A percentile compares a stretch with the other conserved stretches of the same genome.
phyloP scores from a whole-genome alignment of 2,888 invertebrate genomes.

The Pseudanteris insignis region DNA sequence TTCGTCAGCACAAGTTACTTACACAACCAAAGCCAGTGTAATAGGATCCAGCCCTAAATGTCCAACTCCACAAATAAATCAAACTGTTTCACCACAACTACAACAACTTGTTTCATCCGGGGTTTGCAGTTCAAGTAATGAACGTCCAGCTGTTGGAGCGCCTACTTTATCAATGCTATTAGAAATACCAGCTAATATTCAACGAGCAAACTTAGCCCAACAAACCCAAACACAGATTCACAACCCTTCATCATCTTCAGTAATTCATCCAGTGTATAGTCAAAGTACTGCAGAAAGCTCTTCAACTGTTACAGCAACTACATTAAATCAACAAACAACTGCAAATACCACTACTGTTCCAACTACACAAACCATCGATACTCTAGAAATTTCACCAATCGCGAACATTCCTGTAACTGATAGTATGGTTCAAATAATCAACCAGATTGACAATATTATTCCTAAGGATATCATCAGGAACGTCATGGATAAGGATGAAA shows the following conservation, averaged over 20 bases:
- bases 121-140: constrained; percentile 59
- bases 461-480: constrained; percentile 60
- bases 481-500: constrained; percentile 63
- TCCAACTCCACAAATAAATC: constrained; percentile 51
- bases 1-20: constrained; percentile 63
- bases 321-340: background rate
- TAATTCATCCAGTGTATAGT: constrained; percentile 45
- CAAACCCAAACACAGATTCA: constrained; percentile 47
- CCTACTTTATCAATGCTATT: constrained; percentile 80
- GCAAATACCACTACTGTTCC: constrained; percentile 26
- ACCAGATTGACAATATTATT: constrained; percentile 61
- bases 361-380: constrained; percentile 26
- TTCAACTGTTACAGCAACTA: constrained; percentile 11
- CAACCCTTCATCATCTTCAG: constrained; percentile 1
- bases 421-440: constrained; percentile 60
- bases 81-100: constrained; percentile 66
- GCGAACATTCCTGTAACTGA: constrained; percentile 52
- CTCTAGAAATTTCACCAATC: constrained; percentile 37
- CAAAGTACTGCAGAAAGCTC: constrained; percentile 35
- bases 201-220: constrained; percentile 51
- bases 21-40: constrained; percentile 70
- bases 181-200: constrained; percentile 67
- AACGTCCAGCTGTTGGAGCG: constrained; percentile 75
- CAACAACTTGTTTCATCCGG: constrained; percentile 69
- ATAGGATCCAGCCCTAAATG: constrained; percentile 66